These are phyloP conservation scores for Varroa destructor DNA, from an alignment of 1,140 invertebrate species.

Conservation along the genomic window DNA sequence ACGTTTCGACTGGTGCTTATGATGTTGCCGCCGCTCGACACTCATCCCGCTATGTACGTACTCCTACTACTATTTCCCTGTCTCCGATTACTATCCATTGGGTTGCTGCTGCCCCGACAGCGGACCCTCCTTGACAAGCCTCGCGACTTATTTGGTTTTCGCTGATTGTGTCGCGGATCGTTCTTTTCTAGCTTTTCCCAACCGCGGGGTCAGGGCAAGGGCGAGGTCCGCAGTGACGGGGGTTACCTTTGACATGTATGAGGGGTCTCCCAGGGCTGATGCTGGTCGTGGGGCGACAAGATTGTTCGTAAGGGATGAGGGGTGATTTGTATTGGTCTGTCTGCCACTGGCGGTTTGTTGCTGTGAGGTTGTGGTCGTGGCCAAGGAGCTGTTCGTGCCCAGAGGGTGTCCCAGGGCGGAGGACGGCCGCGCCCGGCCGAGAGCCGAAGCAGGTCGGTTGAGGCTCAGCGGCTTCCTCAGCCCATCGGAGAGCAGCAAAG, in stretches of 20 bases:
- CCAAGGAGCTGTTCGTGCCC: constrained; percentile 28
- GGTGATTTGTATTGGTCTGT: constrained; percentile 5
- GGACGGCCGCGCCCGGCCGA: constrained; percentile 30
- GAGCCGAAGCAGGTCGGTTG: constrained; percentile 23
- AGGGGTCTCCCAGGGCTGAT: constrained; percentile 27
- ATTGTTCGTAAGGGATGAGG: constrained; percentile 17
- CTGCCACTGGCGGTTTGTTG: background rate
- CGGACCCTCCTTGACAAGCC: too few species aligned
- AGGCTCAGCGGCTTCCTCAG: constrained; percentile 30
- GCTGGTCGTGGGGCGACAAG: constrained; percentile 25
- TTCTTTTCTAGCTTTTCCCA: too few species aligned
- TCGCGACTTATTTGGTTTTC: too few species aligned
- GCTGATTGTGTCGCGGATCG: too few species aligned
- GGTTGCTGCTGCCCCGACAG: too few species aligned
- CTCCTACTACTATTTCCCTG: too few species aligned
- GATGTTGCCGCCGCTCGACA: too few species aligned
- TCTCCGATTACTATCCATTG: too few species aligned
- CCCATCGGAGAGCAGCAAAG: constrained; percentile 23
- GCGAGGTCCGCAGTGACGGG: background rate
- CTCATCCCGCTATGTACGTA: too few species aligned
- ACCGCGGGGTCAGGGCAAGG: too few species aligned
- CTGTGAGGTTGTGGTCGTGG: constrained; percentile 15
- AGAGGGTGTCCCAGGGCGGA: constrained; percentile 26
- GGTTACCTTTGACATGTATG: constrained; percentile 28
- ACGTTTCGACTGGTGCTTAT: too few species aligned